Evolutionary conservation across 2,797 vertebrate genomes (phyloP).

Genomic region (Onychomys arenicola): DNA sequence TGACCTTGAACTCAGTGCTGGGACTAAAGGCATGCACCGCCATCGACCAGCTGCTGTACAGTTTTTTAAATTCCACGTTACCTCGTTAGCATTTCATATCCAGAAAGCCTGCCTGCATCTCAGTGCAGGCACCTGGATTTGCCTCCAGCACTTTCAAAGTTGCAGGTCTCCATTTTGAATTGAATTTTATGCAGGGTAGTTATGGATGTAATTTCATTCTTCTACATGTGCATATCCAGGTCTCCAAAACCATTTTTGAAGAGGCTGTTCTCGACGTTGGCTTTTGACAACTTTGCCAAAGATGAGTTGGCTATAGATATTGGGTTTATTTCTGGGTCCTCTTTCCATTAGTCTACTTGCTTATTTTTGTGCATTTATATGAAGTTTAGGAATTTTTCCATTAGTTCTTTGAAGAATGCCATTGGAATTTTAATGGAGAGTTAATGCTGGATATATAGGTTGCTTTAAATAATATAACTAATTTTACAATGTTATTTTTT

Average conservation of each 20-base stretch:
- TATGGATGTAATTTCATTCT: not conserved
- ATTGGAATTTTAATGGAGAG: not conserved
- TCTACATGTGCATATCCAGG: not conserved
- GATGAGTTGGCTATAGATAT: not conserved
- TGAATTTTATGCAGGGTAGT: not conserved
- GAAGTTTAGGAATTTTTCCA: not conserved
- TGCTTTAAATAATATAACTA: not conserved
- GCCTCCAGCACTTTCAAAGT: not conserved
- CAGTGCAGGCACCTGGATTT: not conserved
- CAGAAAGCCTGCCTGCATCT: not conserved
- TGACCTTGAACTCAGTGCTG: too few relatives aligned
- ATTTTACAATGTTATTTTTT: not conserved
- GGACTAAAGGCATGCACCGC: too few relatives aligned
- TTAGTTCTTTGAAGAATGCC: not conserved
- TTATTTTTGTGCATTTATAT: not conserved
- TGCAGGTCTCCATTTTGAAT: not conserved
- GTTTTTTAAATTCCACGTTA: not conserved
- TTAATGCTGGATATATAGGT: not conserved
- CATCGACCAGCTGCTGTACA: too few relatives aligned
- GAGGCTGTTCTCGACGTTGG: not conserved
- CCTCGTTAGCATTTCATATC: not conserved
- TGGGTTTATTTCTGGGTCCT: not conserved
- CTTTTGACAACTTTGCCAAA: not conserved
- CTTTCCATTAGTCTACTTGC: not conserved
- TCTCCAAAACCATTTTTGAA: not conserved